A percentile compares a stretch with the other conserved stretches of the same genome.
phyloP scores from a whole-genome alignment of 2,888 invertebrate genomes.

The Oligia strigilis region DNA sequence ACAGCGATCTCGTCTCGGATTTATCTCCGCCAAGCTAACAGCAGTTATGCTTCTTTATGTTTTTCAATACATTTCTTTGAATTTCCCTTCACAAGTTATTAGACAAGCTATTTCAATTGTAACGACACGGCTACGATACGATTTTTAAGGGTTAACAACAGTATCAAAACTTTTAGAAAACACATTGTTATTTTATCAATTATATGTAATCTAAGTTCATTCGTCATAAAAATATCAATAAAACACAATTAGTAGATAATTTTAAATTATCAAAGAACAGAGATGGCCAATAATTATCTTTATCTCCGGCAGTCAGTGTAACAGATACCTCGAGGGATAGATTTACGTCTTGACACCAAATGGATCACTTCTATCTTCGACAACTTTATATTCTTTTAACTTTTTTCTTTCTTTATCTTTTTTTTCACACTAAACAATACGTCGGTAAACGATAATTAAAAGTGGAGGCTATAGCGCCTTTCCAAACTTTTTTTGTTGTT shows the following conservation, averaged over 20 bases:
- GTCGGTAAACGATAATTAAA: constrained; percentile 87
- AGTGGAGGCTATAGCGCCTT: constrained; percentile 80
- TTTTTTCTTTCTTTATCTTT: constrained; percentile 68
- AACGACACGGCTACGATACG: constrained; percentile 50
- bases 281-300: constrained; percentile 60
- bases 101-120: constrained; percentile 18
- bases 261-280: constrained; percentile 50
- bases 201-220: constrained; percentile 32
- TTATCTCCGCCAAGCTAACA: constrained; percentile 16
- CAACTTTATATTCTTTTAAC: constrained; percentile 79
- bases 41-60: constrained; percentile 35
- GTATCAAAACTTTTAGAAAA: neutral
- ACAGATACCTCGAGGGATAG: constrained; percentile 49
- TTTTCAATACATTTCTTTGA: constrained; percentile 39
- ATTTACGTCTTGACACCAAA: constrained; percentile 66
- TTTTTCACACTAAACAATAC: constrained; percentile 78
- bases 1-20: constrained; percentile 39
- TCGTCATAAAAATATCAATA: constrained; percentile 52
- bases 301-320: constrained; percentile 57
- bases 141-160: constrained; percentile 4
- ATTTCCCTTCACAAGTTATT: constrained; percentile 40
- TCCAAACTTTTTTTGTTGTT: constrained; percentile 64
- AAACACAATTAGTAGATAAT: constrained; percentile 57
- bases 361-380: constrained; percentile 70
- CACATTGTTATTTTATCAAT: constrained; percentile 31